phyloP scores from a whole-genome alignment of 2,797 vertebrate species.

The Netta rufina region DNA sequence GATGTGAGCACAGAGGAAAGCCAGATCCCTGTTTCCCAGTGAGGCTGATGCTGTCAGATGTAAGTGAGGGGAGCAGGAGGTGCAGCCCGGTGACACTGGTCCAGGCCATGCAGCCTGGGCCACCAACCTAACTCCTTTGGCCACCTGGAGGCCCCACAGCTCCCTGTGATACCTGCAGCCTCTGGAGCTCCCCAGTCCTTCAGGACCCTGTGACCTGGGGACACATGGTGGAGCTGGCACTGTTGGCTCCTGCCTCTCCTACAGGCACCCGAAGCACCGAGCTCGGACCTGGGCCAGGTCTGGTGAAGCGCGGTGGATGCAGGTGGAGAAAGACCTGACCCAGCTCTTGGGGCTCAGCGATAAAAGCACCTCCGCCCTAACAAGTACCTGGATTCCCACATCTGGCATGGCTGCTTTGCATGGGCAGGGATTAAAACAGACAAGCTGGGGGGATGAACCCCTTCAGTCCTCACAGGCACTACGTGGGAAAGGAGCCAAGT shows the following conservation, averaged over 20 bases:
- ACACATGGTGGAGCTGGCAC: background rate
- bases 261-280: background rate
- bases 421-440: background rate
- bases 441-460: background rate
- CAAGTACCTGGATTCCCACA: background rate
- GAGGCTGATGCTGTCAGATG: background rate
- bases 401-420: background rate
- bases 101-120: background rate
- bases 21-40: background rate
- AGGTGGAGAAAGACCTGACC: background rate
- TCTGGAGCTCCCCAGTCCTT: background rate
- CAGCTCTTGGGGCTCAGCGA: background rate
- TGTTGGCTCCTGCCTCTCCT: background rate
- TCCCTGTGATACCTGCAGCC: background rate
- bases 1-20: background rate
- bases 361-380: background rate
- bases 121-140: background rate
- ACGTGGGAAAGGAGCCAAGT: background rate
- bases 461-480: background rate
- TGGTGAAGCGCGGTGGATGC: background rate
- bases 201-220: background rate
- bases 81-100: background rate
- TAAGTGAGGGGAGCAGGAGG: rapidly evolving
- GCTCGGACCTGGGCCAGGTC: background rate
- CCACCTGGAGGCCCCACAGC: background rate